Percentiles rank a stretch among this genome's conserved stretches.
phyloP scores from a whole-genome alignment of 1,140 invertebrate genomes.

The Lepidurus apus region DNA sequence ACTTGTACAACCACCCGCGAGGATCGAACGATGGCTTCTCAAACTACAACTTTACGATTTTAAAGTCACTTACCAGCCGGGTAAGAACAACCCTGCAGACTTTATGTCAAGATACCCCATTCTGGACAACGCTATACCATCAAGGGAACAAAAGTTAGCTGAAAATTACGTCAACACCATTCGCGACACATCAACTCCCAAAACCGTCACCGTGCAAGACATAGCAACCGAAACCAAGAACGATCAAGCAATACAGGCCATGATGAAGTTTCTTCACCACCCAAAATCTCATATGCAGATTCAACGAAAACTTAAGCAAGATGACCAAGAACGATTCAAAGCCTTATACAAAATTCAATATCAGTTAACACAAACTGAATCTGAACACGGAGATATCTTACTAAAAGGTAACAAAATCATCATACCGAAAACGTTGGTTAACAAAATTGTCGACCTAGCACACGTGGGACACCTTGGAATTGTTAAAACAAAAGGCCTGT shows the following conservation, averaged over 20 bases:
- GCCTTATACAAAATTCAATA: neutral
- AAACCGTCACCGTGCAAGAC: too few relatives aligned
- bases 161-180: too few relatives aligned
- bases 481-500: constrained; percentile 35
- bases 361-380: neutral
- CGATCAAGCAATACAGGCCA: too few relatives aligned
- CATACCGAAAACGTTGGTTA: constrained; percentile 35
- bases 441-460: constrained; percentile 37
- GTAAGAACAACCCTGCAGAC: constrained; percentile 38
- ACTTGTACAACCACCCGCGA: constrained; percentile 41
- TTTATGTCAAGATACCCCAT: constrained; percentile 36
- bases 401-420: constrained; percentile 33
- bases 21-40: constrained; percentile 47
- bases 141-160: too few relatives aligned
- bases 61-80: constrained; percentile 42
- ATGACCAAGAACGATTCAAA: neutral
- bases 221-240: too few relatives aligned
- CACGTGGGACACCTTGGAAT: constrained; percentile 37
- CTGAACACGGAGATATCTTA: neutral
- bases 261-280: too few relatives aligned
- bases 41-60: constrained; percentile 37
- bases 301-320: too few relatives aligned
- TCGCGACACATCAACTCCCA: too few relatives aligned
- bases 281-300: too few relatives aligned
- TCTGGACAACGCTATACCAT: too few relatives aligned